Conservation (phyloP, 2,888 invertebrate genomes). For the Pristionchus fissidentatus region DNA sequence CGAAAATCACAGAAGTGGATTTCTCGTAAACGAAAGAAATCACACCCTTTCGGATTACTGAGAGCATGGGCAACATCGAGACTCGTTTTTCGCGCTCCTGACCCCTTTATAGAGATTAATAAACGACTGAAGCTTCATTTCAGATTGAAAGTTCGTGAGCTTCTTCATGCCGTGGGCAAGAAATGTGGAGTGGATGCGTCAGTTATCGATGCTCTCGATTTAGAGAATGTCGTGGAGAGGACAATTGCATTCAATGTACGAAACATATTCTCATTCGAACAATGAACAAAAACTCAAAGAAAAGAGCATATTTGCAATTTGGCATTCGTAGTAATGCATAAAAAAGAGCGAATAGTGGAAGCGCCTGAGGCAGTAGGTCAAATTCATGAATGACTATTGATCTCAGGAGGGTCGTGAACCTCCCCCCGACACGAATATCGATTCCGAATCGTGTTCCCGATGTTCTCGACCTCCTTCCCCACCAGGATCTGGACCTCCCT, state of each 20-base stretch:
- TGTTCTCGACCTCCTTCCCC: conserved; percentile 26
- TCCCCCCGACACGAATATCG: conserved; percentile 69
- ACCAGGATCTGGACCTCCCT: conserved; percentile 34
- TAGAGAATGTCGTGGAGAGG: conserved; percentile 74
- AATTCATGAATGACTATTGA: too few species aligned
- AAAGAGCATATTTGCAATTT: background rate
- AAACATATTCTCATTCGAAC: background rate
- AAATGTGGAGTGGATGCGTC: conserved; percentile 73
- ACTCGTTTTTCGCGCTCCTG: too few species aligned
- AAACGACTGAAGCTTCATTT: too few species aligned
- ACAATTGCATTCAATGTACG: conserved; percentile 71
- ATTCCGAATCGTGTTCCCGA: conserved; percentile 45
- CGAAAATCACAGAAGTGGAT: background rate
- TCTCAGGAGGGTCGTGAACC: conserved; percentile 71
- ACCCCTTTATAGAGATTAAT: too few species aligned
- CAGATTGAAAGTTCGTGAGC: conserved; percentile 71
- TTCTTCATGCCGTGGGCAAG: conserved; percentile 74
- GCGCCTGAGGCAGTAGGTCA: background rate
- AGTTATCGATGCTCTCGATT: conserved; percentile 72
- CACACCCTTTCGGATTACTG: too few species aligned
- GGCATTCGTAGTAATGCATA: background rate
- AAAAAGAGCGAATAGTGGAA: background rate
- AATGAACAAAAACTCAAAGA: background rate
- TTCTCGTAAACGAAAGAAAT: too few species aligned
- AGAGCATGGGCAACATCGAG: too few species aligned